Evolutionary conservation across 92 coral and sea anemone genomes (phyloP).

Genomic region (Siderastrea siderea): DNA sequence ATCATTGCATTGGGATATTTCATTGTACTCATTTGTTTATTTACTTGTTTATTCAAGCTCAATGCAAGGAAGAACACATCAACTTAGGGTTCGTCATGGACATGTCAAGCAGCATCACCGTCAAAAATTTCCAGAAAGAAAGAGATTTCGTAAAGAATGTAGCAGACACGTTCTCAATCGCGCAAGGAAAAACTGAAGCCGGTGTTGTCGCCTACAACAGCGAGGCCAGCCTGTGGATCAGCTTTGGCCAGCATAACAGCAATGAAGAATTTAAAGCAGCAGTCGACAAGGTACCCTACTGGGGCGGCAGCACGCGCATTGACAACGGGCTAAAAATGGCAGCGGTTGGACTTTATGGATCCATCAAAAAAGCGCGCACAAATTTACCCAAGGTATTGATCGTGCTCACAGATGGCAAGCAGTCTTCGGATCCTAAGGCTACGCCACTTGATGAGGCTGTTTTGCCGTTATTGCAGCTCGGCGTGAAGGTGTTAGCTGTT

Average conservation of each 20-base stretch:
- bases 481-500: conserved; percentile 75
- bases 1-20: neutral
- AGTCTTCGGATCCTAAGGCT: conserved; percentile 78
- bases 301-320: conserved; percentile 84
- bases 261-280: conserved; percentile 60
- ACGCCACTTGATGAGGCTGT: conserved; percentile 75
- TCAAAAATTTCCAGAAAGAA: conserved; percentile 71
- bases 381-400: conserved; percentile 77
- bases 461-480: conserved; percentile 66
- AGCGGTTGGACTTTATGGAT: conserved; percentile 17
- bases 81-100: conserved; percentile 86
- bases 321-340: conserved; percentile 86
- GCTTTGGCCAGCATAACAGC: conserved; percentile 35
- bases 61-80: conserved; percentile 37
- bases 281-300: conserved; percentile 76
- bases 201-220: conserved; percentile 79
- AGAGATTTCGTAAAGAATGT: conserved; percentile 85
- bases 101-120: conserved; percentile 86
- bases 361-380: conserved; percentile 53
- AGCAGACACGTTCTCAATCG: conserved; percentile 71
- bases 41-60: neutral
- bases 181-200: conserved; percentile 65
- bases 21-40: neutral
- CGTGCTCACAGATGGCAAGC: conserved; percentile 81
- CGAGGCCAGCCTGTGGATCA: conserved; percentile 64